phyloP scores from a whole-genome alignment of 2,888 invertebrate species.

The Eupithecia pulchellata region DNA sequence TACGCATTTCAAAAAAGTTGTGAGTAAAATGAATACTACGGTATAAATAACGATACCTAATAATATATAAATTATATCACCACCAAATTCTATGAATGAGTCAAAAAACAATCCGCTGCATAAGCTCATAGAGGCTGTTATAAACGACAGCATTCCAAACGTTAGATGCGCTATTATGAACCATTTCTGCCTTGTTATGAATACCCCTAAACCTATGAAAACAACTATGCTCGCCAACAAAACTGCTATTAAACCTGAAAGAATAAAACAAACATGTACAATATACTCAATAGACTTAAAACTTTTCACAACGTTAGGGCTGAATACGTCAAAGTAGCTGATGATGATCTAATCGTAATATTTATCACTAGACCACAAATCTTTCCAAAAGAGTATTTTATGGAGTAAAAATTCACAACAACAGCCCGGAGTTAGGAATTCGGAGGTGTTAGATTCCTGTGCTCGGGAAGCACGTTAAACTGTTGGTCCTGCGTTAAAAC shows the following conservation, averaged over 20 bases:
- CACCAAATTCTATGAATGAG: conserved; percentile 50
- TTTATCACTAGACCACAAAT: no score
- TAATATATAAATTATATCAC: conserved; percentile 45
- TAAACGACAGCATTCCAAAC: conserved; percentile 59
- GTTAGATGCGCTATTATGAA: conserved; percentile 51
- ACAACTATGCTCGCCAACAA: conserved; percentile 45
- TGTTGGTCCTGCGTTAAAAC: no score
- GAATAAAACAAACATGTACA: neutral
- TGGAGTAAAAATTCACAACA: no score
- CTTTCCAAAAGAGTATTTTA: no score
- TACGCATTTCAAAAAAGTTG: conserved; percentile 56
- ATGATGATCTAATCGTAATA: no score
- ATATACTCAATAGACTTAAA: no score
- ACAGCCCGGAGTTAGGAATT: no score
- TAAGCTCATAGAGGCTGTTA: conserved; percentile 56
- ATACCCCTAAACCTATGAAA: conserved; percentile 48
- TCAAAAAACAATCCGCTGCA: conserved; percentile 49
- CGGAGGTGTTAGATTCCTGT: no score
- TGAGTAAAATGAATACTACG: conserved; percentile 52
- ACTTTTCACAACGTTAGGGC: neutral
- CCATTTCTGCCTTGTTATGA: conserved; percentile 28
- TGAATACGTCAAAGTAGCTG: no score
- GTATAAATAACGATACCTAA: conserved; percentile 56
- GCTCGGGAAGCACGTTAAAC: no score
- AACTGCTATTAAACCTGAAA: conserved; percentile 52